Evolutionary conservation across 37 sponge, comb jelly and placozoan species (phyloP).

Genomic region (Petrosia ficiformis): DNA sequence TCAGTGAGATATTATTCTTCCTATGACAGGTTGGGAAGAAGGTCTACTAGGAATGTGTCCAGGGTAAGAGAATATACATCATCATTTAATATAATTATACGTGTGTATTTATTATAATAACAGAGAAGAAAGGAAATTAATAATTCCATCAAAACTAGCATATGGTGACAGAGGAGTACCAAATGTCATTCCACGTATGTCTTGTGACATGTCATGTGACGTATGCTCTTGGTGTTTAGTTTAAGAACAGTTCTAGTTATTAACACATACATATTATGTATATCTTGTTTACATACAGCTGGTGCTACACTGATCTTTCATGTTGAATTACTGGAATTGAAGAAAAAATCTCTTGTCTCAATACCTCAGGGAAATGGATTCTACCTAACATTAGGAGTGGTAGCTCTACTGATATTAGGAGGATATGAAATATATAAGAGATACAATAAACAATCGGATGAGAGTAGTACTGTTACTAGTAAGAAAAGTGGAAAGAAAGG

Average conservation of each 20-base stretch:
- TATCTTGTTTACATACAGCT: slow-evolving; percentile 13
- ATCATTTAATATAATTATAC: too few relatives aligned
- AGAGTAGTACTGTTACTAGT: slow-evolving; percentile 7
- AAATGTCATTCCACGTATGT: slow-evolving; percentile 62
- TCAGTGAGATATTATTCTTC: too few relatives aligned
- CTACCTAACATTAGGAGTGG: background rate
- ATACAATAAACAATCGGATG: slow-evolving; percentile 15
- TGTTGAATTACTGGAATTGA: slow-evolving; percentile 34
- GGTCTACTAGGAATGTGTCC: slow-evolving; percentile 73
- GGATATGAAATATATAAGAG: slow-evolving; percentile 45
- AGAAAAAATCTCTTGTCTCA: slow-evolving; percentile 17
- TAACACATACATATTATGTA: background rate
- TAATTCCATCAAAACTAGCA: slow-evolving; percentile 67
- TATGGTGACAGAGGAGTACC: slow-evolving; percentile 61
- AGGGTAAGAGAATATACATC: slow-evolving; percentile 55
- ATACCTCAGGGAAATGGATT: slow-evolving; percentile 9
- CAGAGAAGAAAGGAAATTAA: slow-evolving; percentile 64
- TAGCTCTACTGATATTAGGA: slow-evolving; percentile 4
- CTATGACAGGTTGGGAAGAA: slow-evolving; percentile 69
- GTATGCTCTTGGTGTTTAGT: background rate
- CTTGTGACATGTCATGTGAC: background rate
- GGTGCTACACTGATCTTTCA: slow-evolving; percentile 59
- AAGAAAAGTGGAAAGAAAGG: slow-evolving; percentile 23
- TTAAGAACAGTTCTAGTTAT: too few relatives aligned
- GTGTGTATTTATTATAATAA: background rate